Percentiles rank a stretch among this genome's conserved stretches.
These are phyloP conservation scores for Crotalus viridis DNA, from an alignment of 2,113 vertebrate species.

Conservation along the genomic window DNA sequence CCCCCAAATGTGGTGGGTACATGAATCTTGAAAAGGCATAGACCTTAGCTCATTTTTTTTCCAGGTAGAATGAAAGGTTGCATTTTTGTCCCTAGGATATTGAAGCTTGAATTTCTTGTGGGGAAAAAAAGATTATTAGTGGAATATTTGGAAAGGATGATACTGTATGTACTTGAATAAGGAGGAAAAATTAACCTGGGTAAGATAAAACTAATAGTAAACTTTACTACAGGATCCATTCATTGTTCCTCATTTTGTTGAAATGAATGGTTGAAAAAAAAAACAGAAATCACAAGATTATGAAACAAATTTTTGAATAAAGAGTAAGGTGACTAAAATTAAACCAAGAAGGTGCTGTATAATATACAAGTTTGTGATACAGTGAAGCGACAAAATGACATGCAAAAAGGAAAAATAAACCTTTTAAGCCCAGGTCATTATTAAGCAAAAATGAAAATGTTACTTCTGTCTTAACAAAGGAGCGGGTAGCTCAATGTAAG, in stretches of 20 bases:
- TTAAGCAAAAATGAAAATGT: not conserved
- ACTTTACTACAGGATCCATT: not conserved
- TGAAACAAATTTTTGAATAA: not conserved
- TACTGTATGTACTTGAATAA: not conserved
- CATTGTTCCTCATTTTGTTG: not conserved
- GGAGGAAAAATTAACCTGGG: not conserved
- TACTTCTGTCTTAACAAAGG: not conserved
- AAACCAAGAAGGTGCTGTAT: not conserved
- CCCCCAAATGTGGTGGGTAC: not conserved
- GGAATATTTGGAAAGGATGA: not conserved
- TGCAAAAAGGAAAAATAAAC: not conserved
- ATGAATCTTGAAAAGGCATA: not conserved
- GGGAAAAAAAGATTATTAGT: not conserved
- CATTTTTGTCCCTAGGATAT: not conserved
- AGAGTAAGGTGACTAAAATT: not conserved
- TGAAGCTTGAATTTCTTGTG: not conserved
- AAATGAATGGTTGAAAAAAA: not conserved
- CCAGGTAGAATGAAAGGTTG: not conserved
- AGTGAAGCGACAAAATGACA: not conserved
- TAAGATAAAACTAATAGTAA: not conserved
- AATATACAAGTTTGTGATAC: not conserved
- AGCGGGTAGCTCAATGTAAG: not conserved
- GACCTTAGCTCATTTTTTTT: not conserved
- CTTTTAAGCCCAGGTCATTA: not conserved
- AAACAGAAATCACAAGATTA: not conserved